A percentile compares a stretch with the other conserved stretches of the same genome.
Evolutionary conservation across 2,888 invertebrate species (phyloP).

Genomic region (Ophion obscuratus): DNA sequence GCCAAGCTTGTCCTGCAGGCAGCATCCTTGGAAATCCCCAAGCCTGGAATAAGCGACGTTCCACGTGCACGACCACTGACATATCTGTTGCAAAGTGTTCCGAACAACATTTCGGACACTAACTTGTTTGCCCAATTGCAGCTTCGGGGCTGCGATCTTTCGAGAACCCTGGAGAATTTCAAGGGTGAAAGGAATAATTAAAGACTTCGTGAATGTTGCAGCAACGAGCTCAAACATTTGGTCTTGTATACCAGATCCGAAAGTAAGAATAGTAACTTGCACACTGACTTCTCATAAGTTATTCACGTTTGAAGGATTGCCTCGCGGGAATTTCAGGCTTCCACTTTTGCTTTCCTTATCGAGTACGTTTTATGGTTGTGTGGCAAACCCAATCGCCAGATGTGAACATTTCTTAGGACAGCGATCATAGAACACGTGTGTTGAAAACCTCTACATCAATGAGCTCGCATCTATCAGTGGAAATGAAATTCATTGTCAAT

Average conservation of each 20-base stretch:
- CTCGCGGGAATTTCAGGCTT: too few species aligned
- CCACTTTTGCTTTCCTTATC: too few species aligned
- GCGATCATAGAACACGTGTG: too few species aligned
- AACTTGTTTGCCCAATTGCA: slow-evolving; percentile 32
- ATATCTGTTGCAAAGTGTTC: slow-evolving; percentile 25
- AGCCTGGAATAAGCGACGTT: slow-evolving; percentile 52
- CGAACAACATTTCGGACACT: slow-evolving; percentile 31
- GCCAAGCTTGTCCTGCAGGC: slow-evolving; percentile 44
- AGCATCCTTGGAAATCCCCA: slow-evolving; percentile 33
- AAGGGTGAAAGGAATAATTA: background rate
- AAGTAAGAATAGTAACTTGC: background rate
- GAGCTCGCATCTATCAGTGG: too few species aligned
- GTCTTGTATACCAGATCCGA: too few species aligned
- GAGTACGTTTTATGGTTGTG: too few species aligned
- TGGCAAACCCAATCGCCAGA: too few species aligned
- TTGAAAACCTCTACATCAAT: too few species aligned
- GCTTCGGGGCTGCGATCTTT: slow-evolving; percentile 10
- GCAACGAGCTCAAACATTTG: background rate
- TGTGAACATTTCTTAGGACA: too few species aligned
- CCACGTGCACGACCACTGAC: slow-evolving; percentile 33
- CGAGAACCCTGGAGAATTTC: slow-evolving; percentile 19
- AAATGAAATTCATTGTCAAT: too few species aligned
- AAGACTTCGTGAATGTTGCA: background rate
- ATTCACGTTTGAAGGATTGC: too few species aligned
- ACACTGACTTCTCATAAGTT: background rate